Conservation (phyloP, 2,113 vertebrate species). For the Verasper variegatus region DNA sequence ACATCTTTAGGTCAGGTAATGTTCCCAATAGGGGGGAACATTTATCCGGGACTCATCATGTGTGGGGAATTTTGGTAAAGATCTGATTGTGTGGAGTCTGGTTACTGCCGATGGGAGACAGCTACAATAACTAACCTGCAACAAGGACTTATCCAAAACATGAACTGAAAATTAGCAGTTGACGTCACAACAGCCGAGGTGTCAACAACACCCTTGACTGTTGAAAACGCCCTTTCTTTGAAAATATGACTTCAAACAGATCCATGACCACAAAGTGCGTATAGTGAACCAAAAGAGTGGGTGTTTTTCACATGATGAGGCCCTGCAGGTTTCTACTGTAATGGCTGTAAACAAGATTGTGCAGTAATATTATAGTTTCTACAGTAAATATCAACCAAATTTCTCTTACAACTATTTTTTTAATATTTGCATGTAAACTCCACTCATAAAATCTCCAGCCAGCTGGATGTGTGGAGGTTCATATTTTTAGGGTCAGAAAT, state of each 20-base stretch:
- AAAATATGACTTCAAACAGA: constrained; percentile 27
- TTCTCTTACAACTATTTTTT: too few species aligned
- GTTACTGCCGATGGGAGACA: too few species aligned
- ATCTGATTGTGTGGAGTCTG: too few species aligned
- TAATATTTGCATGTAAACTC: too few species aligned
- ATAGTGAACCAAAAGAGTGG: constrained; percentile 25
- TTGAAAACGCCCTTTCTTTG: constrained; percentile 73
- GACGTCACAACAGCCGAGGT: constrained; percentile 53
- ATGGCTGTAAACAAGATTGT: neutral
- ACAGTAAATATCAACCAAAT: neutral
- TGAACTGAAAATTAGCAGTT: neutral
- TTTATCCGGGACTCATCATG: too few species aligned
- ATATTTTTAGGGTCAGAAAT: too few species aligned
- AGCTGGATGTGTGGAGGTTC: too few species aligned
- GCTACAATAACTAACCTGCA: too few species aligned
- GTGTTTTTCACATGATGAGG: constrained; percentile 1
- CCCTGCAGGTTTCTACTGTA: neutral
- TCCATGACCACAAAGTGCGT: constrained; percentile 18
- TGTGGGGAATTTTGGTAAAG: too few species aligned
- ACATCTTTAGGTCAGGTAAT: too few species aligned
- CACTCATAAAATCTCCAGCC: too few species aligned
- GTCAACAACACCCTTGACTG: constrained; percentile 74
- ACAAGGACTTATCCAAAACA: neutral
- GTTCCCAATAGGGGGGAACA: too few species aligned
- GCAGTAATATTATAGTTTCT: neutral